A percentile compares a stretch with the other conserved stretches of the same genome.
Evolutionary conservation across 2,113 vertebrate species (phyloP).

Genomic region (Ceyx melanurus): DNA sequence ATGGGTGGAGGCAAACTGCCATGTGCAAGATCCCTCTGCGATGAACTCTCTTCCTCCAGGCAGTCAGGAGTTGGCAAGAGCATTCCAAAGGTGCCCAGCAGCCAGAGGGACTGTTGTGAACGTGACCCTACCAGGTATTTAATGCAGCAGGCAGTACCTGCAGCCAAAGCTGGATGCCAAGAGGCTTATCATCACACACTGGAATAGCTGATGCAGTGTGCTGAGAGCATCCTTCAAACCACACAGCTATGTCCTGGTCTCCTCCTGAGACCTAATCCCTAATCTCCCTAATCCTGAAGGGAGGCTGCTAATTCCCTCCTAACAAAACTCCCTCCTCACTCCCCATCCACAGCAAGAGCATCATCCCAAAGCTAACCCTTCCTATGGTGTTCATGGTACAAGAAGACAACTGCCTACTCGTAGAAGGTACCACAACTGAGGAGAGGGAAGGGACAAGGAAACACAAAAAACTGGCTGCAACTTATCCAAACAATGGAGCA

Average conservation of each 20-base stretch:
- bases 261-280: not conserved
- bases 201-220: not conserved
- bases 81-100: not conserved
- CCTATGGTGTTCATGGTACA: rapidly evolving
- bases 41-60: not conserved
- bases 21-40: not conserved
- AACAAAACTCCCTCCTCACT: not conserved
- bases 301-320: not conserved
- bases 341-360: not conserved
- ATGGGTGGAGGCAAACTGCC: not conserved
- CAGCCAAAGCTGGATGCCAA: not conserved
- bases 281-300: not conserved
- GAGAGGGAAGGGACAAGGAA: not conserved
- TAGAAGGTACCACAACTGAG: not conserved
- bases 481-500: not conserved
- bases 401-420: not conserved
- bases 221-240: not conserved
- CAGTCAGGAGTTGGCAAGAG: not conserved
- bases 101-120: not conserved
- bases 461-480: not conserved
- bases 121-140: not conserved
- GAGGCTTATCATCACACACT: not conserved
- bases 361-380: not conserved
- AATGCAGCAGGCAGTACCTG: not conserved
- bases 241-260: not conserved